Percentiles rank a stretch among this genome's conserved stretches.
These are phyloP conservation scores for Lutraria rhynchaena DNA, from an alignment of 1,140 invertebrate genomes.

Conservation along the genomic window DNA sequence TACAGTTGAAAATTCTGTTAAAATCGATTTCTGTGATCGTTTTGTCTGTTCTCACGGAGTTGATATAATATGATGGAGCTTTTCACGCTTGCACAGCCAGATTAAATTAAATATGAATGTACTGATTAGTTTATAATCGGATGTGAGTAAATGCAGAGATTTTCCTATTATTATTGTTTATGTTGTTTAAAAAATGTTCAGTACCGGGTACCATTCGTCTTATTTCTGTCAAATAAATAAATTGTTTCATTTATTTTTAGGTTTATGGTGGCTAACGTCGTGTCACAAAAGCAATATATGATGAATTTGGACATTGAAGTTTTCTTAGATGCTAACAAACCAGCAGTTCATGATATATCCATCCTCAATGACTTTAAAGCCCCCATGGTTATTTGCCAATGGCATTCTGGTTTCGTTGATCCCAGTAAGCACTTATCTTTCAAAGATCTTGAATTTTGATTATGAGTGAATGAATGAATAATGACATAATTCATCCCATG, in stretches of 20 bases:
- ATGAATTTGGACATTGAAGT: constrained; percentile 19
- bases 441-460: not conserved
- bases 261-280: constrained; percentile 18
- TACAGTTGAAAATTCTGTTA: not conserved
- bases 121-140: not conserved
- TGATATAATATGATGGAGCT: not conserved
- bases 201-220: not conserved
- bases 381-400: not conserved
- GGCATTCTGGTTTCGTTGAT: not conserved
- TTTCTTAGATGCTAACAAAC: not conserved
- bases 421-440: not conserved
- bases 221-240: not conserved
- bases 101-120: not conserved
- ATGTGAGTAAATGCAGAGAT: not conserved
- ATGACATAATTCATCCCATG: not conserved
- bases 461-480: not conserved
- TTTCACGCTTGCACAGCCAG: not conserved
- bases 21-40: not conserved
- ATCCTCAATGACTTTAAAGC: not conserved
- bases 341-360: no score
- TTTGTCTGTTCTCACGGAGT: no score
- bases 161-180: not conserved
- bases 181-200: not conserved
- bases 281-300: constrained; percentile 18
- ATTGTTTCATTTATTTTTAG: constrained; percentile 2